Evolutionary conservation across 2,888 invertebrate species (phyloP).

Genomic region (Leuctra nigra): DNA sequence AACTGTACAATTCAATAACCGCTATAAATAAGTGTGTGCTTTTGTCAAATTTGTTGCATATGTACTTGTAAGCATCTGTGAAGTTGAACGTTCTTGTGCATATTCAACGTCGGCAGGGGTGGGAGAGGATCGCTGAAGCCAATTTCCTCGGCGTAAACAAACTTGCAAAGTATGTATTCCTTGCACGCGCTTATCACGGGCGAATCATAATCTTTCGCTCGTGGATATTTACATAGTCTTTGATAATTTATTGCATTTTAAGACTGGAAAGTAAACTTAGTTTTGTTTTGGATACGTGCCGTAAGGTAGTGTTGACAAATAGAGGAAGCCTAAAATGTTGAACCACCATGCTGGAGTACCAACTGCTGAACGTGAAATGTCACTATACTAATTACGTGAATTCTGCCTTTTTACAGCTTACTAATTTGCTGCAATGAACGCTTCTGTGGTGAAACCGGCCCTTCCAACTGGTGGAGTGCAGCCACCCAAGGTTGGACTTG

Average conservation of each 20-base stretch:
- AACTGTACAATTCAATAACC: conserved; percentile 19
- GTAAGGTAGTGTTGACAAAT: conserved; percentile 27
- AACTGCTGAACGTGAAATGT: conserved; percentile 22
- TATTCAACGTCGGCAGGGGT: conserved; percentile 27
- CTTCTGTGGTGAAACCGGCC: conserved; percentile 39
- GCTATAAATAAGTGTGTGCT: conserved; percentile 16
- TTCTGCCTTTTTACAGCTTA: background rate
- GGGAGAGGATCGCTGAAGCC: conserved; percentile 28
- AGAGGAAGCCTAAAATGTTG: conserved; percentile 25
- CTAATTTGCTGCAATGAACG: conserved; percentile 35
- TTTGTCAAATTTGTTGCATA: conserved; percentile 11
- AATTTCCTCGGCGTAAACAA: conserved; percentile 30
- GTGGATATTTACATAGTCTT: no score
- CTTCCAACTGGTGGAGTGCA: conserved; percentile 34
- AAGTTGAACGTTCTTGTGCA: conserved; percentile 25
- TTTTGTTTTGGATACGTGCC: background rate
- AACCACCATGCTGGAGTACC: conserved; percentile 24
- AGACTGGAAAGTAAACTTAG: no score
- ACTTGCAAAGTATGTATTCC: conserved; percentile 25
- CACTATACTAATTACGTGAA: background rate
- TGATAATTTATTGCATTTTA: no score
- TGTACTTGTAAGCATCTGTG: conserved; percentile 15
- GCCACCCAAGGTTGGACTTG: conserved; percentile 35
- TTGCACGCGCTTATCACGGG: no score
- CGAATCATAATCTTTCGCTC: no score